Base-by-base conservation (phyloP, 1,140 invertebrate genomes). In the Orchestia grillus region DNA sequence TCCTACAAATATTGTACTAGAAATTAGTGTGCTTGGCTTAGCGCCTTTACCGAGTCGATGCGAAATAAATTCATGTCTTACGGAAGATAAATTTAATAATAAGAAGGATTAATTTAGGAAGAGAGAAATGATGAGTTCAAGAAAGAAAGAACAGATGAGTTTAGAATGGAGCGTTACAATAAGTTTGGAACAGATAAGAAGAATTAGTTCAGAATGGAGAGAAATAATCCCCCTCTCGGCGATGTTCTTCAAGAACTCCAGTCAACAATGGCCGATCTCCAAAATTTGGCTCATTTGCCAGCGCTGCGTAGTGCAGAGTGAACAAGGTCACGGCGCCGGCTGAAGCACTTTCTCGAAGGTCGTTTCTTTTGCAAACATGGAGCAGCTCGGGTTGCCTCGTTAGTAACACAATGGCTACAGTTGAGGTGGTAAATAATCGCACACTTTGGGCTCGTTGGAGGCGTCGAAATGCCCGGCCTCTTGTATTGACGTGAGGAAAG, bases 361-460 rank as follows among this genome's bases (percentile, higher is more conserved):
- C 62, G 62, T 77, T 77, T 36, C 62, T 77, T 77, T 77, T 77
- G 62, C 62, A 77, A 77, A 77, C 62, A 77, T 77, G 62, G 62
- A 77, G 28, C 62, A 3, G 15, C 62, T 77, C 62, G 88, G 44
- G 40, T 94, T 47, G 92, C 92, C 92, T 94, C 92, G 92, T 94
- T 94, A 94, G 92, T 44, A 94, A 19, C 40, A 94, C 92, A 94
- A 94, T 94, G 44, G 92, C 43, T n/a, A 47, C 44, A 45, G 92
- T 44, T 44, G 44, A 94, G 44, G 92, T 44, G 44, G 92, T 94
- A 94, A 94, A 94, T 94, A 94, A 94, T 94, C 44, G 92, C 36
- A 45, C 44, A 94, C 92, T 94, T 44, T 45, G 40, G 92, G 92
- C 44, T 45, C 43, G 92, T 94, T 94, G 44, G 92, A 94, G 47